Base-by-base conservation (phyloP, 2,113 vertebrate species). In the Lepus europaeus region DNA sequence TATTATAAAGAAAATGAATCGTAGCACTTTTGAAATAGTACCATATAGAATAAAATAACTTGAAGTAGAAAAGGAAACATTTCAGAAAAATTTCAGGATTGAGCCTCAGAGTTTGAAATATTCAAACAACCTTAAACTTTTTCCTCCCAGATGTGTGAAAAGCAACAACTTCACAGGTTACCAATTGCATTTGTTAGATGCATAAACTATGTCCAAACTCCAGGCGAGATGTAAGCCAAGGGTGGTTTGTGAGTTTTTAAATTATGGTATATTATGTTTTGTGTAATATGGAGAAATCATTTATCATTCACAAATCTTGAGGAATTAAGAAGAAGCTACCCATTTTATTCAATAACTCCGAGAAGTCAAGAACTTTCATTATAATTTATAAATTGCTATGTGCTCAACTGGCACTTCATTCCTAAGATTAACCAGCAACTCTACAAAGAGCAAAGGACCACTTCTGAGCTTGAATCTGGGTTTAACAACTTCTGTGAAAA, bases 321-420 rank as follows among this genome's bases (percentile, higher is more conserved):
- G 6, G 14, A 91, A n/a, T 84, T 90, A 70, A 87, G 45, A 81
- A n/a, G 70, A 82, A 77, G 45, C 12, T 79, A 78, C 8, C 17
- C 5, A 79, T n/a, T 70, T 93, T 22, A 73, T 61, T 91, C 73
- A 82, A 29, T 82, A 91, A 73, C 9, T 88, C 63, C 69, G 8
- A 77, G 51, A 85, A 81, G 5, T 84, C 36, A 82, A 76, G 27
- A 14, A 2, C 11, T 92, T 90, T 78, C 9, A 33, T 70, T 87
- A 76, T 73, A 86, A 89, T 63, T 81, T 85, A 31, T 68, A 94
- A 83, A 89, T 86, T 73, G 31, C 39, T 70, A 20, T 53, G 31
- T 76, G 33, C 31, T 92, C 51, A 66, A 36, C 9, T 87, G 85
- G 29, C 5, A 25, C 27, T 80, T 56, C 64, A 8, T 77, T 92